Percentiles rank a stretch among this genome's conserved stretches.
These are phyloP conservation scores for Phrynocephalus versicolor DNA, from an alignment of 2,113 vertebrate species.

Conservation along the genomic window DNA sequence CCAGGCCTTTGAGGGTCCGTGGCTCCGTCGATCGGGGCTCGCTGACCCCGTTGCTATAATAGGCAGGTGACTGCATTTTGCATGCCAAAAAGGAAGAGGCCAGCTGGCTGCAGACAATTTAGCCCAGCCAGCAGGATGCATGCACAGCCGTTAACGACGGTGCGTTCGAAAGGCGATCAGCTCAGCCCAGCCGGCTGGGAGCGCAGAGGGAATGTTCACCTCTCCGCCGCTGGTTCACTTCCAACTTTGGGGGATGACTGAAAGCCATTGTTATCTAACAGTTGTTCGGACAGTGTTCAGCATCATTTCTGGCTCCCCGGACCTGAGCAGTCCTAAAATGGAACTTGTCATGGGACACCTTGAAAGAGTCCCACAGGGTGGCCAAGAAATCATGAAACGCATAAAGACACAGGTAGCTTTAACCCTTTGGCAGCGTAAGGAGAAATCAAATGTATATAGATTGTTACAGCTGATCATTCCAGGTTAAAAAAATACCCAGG, in stretches of 20 bases:
- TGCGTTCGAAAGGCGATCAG: rapidly evolving
- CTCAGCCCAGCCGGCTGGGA: neutral
- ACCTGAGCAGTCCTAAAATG: neutral
- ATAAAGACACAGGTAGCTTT: no score
- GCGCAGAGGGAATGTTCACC: neutral
- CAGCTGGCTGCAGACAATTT: neutral
- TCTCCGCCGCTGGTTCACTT: constrained; percentile 4
- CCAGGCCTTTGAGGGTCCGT: neutral
- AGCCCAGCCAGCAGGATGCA: neutral
- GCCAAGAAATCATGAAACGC: neutral
- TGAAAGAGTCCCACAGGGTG: neutral
- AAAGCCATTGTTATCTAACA: constrained; percentile 22
- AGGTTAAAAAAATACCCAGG: no score
- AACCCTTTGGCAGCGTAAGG: no score
- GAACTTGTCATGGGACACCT: neutral
- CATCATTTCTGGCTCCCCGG: neutral
- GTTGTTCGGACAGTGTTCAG: neutral
- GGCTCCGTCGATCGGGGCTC: neutral
- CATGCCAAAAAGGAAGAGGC: constrained; percentile 14
- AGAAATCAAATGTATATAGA: no score
- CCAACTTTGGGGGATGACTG: neutral
- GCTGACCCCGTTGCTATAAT: constrained; percentile 20
- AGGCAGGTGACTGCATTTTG: rapidly evolving
- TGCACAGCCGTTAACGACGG: neutral
- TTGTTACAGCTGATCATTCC: no score